Base-by-base conservation (phyloP, 2,797 vertebrate species). In the Mus caroli region DNA sequence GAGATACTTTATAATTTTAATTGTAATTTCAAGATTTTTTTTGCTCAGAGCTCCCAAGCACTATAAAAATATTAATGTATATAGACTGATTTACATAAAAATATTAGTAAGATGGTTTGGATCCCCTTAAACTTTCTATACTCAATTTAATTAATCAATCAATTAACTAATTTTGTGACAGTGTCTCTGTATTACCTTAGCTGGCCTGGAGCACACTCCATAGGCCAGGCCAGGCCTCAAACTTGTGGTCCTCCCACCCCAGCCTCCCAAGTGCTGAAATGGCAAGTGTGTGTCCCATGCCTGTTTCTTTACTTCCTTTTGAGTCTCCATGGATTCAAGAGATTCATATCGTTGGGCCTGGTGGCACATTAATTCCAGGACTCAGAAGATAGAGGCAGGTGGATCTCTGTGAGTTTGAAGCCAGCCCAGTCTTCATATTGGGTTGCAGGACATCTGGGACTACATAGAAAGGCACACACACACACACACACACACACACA, bases 11-110 rank as follows among this genome's bases (percentile, higher is more conserved):
- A 14, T 80, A 46, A 64, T 94, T 94, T 93, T 83, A 52, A 37
- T 52, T 83, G 75, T 84, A 96, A 92, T 91, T 92, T 88, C 28
- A 78, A 91, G 14, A 58, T 69, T 90, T 54, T 78, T 60, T 94
- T 95, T 62, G 43, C 91, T 88, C 40, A 69, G 24, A 82, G 34
- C 54, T 88, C 22, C 13, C 58, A 86, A 88, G 26, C 52, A 67
- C 52, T 86, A 67, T 92, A 75, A 90, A 58, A 76, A 64, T 31
- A 40, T 88, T 93, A 92, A 82, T 86, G 24, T 78, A 43, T 14
- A 69, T 37, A 87, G 82, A 80, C 93, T 75, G n/a, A 40, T 91
- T 90, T 93, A 92, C 31, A 52, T 78, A 85, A 67, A 94, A 88
- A 78, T 14, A 50, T 91, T 76, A 87, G 60, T 54, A 43, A 22